Percentiles rank a stretch among this genome's conserved stretches.
These are phyloP conservation scores for Sphyrna mokarran DNA, from an alignment of 2,113 vertebrate genomes.

Conservation along the genomic window DNA sequence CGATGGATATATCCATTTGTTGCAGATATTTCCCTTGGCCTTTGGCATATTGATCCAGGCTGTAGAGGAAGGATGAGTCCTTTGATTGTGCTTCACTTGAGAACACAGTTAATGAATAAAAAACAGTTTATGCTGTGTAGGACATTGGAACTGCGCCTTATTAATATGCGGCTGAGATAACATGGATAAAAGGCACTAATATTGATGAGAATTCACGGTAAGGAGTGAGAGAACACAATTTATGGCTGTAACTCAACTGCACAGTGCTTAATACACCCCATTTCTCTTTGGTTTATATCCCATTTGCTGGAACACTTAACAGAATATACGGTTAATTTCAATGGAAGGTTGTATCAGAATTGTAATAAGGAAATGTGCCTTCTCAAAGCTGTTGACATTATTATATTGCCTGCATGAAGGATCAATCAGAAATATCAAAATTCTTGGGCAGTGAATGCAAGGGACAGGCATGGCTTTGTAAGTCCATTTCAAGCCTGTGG, in stretches of 20 bases:
- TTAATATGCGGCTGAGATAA: constrained; percentile 53
- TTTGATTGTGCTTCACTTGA: constrained; percentile 49
- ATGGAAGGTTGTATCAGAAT: background rate
- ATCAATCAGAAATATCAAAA: constrained; percentile 2
- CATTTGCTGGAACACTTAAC: constrained; percentile 25
- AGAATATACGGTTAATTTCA: constrained; percentile 33
- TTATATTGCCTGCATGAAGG: constrained; percentile 17
- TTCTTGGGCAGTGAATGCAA: background rate
- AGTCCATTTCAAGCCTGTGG: background rate
- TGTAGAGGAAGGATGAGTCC: constrained; percentile 45
- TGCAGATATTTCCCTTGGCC: constrained; percentile 47
- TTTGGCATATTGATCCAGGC: constrained; percentile 49
- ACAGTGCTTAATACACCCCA: constrained; percentile 30
- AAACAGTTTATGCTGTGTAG: constrained; percentile 51
- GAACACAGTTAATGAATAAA: constrained; percentile 50
- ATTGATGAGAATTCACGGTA: constrained; percentile 31
- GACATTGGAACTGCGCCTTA: constrained; percentile 56
- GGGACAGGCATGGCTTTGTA: background rate
- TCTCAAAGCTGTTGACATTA: constrained; percentile 6
- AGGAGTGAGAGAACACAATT: constrained; percentile 24
- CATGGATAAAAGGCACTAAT: constrained; percentile 36
- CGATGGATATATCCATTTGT: constrained; percentile 46
- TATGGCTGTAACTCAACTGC: constrained; percentile 33
- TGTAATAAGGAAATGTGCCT: constrained; percentile 28
- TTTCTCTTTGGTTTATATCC: constrained; percentile 32